A percentile compares a stretch with the other conserved stretches of the same genome.
Conservation (phyloP, 2,113 vertebrate genomes). For the Passerina amoena region DNA sequence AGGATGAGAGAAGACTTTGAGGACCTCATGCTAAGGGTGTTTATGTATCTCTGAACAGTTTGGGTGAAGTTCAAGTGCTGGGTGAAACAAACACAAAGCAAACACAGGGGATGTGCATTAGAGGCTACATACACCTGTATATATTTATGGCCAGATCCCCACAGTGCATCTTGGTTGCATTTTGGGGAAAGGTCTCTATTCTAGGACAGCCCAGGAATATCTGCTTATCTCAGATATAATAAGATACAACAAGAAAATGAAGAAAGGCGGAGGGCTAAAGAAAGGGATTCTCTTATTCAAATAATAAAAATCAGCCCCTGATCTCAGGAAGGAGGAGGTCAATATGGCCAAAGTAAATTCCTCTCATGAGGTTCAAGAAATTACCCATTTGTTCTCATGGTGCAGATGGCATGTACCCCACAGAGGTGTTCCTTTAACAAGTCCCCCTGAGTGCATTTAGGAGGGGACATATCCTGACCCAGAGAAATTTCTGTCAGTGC, state of each 20-base stretch:
- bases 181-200: background rate
- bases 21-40: background rate
- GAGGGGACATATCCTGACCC: too few species aligned
- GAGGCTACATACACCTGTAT: rapidly evolving
- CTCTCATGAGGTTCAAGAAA: background rate
- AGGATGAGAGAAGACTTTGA: background rate
- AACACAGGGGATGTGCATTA: background rate
- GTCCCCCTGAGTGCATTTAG: background rate
- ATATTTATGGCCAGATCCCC: background rate
- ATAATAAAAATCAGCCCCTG: background rate
- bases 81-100: background rate
- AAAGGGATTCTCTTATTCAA: background rate
- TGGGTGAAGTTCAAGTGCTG: background rate
- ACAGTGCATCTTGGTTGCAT: background rate
- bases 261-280: background rate
- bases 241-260: background rate
- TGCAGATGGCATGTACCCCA: background rate
- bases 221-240: background rate
- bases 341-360: background rate
- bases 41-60: background rate
- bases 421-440: background rate
- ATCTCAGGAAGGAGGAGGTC: background rate
- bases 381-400: background rate
- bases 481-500: too few species aligned
- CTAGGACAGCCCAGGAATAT: background rate